Base-by-base conservation (phyloP, 2,113 vertebrate genomes). In the Promerops cafer region DNA sequence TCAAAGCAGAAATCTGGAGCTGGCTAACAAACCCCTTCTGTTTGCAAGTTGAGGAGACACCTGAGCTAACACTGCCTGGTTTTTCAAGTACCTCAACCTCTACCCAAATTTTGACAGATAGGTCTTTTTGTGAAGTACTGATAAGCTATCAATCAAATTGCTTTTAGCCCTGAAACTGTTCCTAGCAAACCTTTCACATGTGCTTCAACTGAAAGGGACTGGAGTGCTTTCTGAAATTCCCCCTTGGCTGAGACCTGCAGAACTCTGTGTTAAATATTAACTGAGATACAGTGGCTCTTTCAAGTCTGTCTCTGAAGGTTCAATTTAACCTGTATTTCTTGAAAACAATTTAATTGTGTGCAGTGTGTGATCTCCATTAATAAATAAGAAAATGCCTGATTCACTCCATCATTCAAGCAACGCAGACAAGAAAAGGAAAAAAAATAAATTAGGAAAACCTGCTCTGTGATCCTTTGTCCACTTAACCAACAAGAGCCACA, bases 231-330 rank as follows among this genome's bases (percentile, higher is more conserved):
- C 66, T 84, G 77, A 94, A 81, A 69, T 33, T 63, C 45, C 75
- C 40, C 33, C 26, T 37, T 42, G 47, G 70, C 22, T 42, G 61
- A 40, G 26, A 74, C 47, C 39, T 86, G 56, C 52, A 74, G 49
- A 91, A 54, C 45, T 49, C 22, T 3, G 16, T 13, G 79, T 93
- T 94, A 93, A 89, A 85, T 42, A 94, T 90, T 93, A 96, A 93
- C 82, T 87, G 44, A 11, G n/a, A 57, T 12, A 40, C 0, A 33
- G 42, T 28, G 31, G 35, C 30, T 68, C 61, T 95, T 84, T 92
- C 39, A 59, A 84, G 81, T 50, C 35, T 12, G 1, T n/a, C 69
- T 72, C 68, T 56, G 44, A 68, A 70, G 11, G 39, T 49, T 78
- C 69, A 12, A 40, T 23, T 92, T 71, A 53, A 64, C 1, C 6